Evolutionary conservation across 2,888 invertebrate species (phyloP).

Genomic region (Nomada lathburiana): DNA sequence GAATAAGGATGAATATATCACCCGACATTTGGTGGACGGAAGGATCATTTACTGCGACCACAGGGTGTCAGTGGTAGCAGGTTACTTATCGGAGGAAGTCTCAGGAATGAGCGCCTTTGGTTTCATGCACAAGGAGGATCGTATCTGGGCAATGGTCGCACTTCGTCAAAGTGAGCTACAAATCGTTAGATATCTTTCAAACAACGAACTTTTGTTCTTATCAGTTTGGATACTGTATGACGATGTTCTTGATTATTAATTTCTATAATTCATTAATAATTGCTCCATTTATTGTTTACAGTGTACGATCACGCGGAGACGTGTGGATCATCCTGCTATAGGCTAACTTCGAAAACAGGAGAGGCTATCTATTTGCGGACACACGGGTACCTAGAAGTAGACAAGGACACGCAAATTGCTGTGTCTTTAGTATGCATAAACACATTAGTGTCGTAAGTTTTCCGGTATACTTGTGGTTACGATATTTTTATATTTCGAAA

Average conservation of each 20-base stretch:
- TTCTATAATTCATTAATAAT: slow-evolving; percentile 1
- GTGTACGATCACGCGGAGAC: slow-evolving; percentile 94
- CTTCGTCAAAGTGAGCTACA: slow-evolving; percentile 89
- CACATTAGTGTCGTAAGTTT: slow-evolving; percentile 87
- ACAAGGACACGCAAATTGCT: slow-evolving; percentile 90
- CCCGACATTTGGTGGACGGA: slow-evolving; percentile 95
- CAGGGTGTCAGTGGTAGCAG: slow-evolving; percentile 94
- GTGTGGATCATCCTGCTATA: slow-evolving; percentile 94
- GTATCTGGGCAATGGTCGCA: slow-evolving; percentile 94
- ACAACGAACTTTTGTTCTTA: too few species aligned
- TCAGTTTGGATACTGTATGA: too few species aligned
- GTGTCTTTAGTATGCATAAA: slow-evolving; percentile 95
- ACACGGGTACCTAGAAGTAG: slow-evolving; percentile 93
- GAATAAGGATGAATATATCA: slow-evolving; percentile 94
- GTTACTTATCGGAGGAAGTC: slow-evolving; percentile 95
- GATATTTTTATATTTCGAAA: not conserved
- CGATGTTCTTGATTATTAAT: not conserved
- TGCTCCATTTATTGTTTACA: slow-evolving; percentile 79
- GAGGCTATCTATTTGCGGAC: slow-evolving; percentile 94
- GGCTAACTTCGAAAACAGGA: slow-evolving; percentile 92
- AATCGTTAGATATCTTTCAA: not conserved
- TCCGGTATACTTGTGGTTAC: not conserved
- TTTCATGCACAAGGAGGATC: slow-evolving; percentile 96
- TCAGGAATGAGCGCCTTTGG: slow-evolving; percentile 94
- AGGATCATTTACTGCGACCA: slow-evolving; percentile 96